Conservation (phyloP, 2,888 invertebrate species). For the Achlya flavicornis region DNA sequence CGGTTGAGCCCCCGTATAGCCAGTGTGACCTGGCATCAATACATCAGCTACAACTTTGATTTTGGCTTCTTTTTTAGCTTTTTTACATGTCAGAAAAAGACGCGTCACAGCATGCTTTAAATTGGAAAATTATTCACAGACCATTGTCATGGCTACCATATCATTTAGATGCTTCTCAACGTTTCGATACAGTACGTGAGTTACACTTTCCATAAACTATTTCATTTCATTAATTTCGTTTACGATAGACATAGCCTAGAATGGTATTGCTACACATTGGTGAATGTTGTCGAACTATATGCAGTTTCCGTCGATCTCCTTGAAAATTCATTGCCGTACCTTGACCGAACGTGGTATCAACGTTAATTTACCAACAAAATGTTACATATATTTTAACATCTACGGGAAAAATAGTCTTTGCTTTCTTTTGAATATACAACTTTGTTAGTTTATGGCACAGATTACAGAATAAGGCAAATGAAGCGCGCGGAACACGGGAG, state of each 20-base stretch:
- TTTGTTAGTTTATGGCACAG: no score
- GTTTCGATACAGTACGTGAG: no score
- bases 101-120: background rate
- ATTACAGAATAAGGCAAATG: no score
- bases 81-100: background rate
- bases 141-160: background rate
- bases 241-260: background rate
- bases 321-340: conserved; percentile 19
- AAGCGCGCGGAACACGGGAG: no score
- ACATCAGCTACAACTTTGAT: no score
- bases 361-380: background rate
- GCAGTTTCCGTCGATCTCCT: conserved; percentile 8
- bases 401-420: background rate
- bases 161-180: background rate
- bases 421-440: background rate
- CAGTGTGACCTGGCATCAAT: no score
- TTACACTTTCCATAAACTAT: background rate
- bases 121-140: background rate
- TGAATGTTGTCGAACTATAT: conserved; percentile 7
- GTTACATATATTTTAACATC: background rate
- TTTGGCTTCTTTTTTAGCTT: no score
- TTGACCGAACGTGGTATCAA: conserved; percentile 16
- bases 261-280: conserved; percentile 9
- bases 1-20: no score
- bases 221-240: background rate